Evolutionary conservation across 2,888 invertebrate species (phyloP).

Genomic region (Ennomos quercinarius): DNA sequence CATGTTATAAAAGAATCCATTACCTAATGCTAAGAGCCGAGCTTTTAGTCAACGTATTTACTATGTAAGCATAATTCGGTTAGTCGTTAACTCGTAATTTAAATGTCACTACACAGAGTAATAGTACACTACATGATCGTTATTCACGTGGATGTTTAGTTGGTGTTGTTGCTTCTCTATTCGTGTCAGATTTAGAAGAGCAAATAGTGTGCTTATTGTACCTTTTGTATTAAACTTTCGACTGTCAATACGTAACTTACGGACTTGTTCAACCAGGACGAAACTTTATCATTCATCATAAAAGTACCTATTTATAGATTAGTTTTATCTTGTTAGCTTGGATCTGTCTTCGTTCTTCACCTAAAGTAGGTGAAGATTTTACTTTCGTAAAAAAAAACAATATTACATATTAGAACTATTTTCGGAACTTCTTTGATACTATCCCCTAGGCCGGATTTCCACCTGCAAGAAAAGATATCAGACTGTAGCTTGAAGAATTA

Average conservation of each 20-base stretch:
- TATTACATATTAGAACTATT: too few species aligned
- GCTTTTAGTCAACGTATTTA: slow-evolving; percentile 62
- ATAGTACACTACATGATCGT: slow-evolving; percentile 31
- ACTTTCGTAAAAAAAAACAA: too few species aligned
- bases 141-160: slow-evolving; percentile 75
- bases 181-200: slow-evolving; percentile 68
- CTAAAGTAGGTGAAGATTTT: too few species aligned
- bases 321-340: too few species aligned
- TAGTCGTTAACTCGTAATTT: slow-evolving; percentile 47
- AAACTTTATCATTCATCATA: slow-evolving; percentile 1
- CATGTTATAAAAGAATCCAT: slow-evolving; percentile 48
- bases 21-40: slow-evolving; percentile 56
- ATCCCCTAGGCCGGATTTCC: too few species aligned
- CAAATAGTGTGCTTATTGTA: slow-evolving; percentile 65
- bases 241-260: slow-evolving; percentile 55
- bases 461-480: too few species aligned
- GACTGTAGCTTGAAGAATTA: too few species aligned
- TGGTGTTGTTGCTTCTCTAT: slow-evolving; percentile 79
- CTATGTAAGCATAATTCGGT: slow-evolving; percentile 43
- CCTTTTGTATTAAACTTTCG: slow-evolving; percentile 52
- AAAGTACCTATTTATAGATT: too few species aligned
- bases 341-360: too few species aligned
- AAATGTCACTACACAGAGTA: slow-evolving; percentile 60
- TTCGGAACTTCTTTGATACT: too few species aligned
- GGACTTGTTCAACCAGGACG: slow-evolving; percentile 55